These are phyloP conservation scores for Paragorgia papillata DNA, from an alignment of 92 coral and sea anemone species.

Conservation along the genomic window DNA sequence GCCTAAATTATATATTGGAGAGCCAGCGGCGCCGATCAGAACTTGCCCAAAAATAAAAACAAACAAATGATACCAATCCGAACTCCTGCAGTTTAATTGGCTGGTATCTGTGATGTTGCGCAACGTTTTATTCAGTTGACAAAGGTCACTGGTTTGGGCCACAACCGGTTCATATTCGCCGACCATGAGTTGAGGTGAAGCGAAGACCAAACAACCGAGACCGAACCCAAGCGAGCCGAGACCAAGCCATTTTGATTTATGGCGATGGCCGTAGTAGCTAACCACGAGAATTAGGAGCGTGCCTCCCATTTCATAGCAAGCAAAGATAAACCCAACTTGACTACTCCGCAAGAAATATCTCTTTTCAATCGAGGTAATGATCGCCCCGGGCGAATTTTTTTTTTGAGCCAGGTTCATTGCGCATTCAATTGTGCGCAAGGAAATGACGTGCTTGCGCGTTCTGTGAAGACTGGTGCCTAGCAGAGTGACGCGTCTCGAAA, in stretches of 20 bases:
- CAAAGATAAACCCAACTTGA: constrained; percentile 68
- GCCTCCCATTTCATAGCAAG: constrained; percentile 88
- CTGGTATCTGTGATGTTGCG: not conserved
- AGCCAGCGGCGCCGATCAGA: constrained; percentile 84
- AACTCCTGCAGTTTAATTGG: constrained; percentile 55
- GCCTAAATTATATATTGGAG: constrained; percentile 84
- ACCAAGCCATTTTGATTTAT: constrained; percentile 94
- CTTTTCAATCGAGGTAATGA: constrained; percentile 79
- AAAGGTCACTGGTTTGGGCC: constrained; percentile 59
- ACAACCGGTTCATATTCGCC: constrained; percentile 69
- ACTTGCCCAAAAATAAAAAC: constrained; percentile 80
- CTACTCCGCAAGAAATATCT: constrained; percentile 79
- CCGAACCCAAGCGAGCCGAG: constrained; percentile 79
- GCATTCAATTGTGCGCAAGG: too few species aligned
- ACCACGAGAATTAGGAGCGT: constrained; percentile 79
- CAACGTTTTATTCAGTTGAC: constrained; percentile 37
- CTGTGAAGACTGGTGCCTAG: too few species aligned
- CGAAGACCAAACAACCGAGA: constrained; percentile 82
- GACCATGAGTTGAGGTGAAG: constrained; percentile 81
- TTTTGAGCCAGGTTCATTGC: too few species aligned
- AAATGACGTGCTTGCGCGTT: too few species aligned
- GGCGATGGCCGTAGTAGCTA: constrained; percentile 89
- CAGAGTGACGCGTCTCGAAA: too few species aligned
- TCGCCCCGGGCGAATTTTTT: too few species aligned
- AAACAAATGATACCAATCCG: constrained; percentile 77